These are phyloP conservation scores for Musca vetustissima DNA, from an alignment of 1,140 invertebrate species.

Conservation along the genomic window DNA sequence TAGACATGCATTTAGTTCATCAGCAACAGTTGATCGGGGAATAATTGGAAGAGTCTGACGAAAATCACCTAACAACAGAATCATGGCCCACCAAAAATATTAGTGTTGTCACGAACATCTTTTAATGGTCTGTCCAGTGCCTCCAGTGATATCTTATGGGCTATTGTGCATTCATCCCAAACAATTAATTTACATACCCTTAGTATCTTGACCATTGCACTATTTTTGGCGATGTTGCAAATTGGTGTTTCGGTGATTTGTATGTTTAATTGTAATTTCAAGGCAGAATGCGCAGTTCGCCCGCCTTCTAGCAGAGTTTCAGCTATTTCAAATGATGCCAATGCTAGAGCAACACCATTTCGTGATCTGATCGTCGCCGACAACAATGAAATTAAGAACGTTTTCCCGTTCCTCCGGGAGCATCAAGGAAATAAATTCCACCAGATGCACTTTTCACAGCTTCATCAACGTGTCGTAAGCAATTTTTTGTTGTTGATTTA, in stretches of 20 bases:
- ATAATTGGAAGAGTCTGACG: too few relatives aligned
- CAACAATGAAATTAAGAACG: slow-evolving; percentile 9
- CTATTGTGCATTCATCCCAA: slow-evolving; percentile 56
- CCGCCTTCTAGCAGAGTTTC: slow-evolving; percentile 59
- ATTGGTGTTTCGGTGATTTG: slow-evolving; percentile 38
- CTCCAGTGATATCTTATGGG: slow-evolving; percentile 54
- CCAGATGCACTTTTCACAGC: background rate
- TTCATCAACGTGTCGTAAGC: background rate
- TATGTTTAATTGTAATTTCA: slow-evolving; percentile 42
- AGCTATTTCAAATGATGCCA: slow-evolving; percentile 57
- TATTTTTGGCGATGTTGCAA: slow-evolving; percentile 48
- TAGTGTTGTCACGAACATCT: slow-evolving; percentile 44
- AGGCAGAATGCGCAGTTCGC: slow-evolving; percentile 59
- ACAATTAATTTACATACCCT: slow-evolving; percentile 38
- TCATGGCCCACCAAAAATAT: slow-evolving; percentile 38
- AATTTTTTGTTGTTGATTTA: background rate
- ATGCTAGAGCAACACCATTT: slow-evolving; percentile 39
- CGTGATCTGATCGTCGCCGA: slow-evolving; percentile 31
- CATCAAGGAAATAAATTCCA: background rate
- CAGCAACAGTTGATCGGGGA: too few relatives aligned
- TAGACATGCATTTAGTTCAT: too few relatives aligned
- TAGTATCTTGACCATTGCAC: slow-evolving; percentile 43
- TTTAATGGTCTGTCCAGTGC: slow-evolving; percentile 52
- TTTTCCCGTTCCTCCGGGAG: slow-evolving; percentile 18
- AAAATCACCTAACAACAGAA: slow-evolving; percentile 40